Evolutionary conservation across 1,140 invertebrate species (phyloP), one percentile per base, ranked within the genome.

Genomic region (Aculops lycopersici): DNA sequence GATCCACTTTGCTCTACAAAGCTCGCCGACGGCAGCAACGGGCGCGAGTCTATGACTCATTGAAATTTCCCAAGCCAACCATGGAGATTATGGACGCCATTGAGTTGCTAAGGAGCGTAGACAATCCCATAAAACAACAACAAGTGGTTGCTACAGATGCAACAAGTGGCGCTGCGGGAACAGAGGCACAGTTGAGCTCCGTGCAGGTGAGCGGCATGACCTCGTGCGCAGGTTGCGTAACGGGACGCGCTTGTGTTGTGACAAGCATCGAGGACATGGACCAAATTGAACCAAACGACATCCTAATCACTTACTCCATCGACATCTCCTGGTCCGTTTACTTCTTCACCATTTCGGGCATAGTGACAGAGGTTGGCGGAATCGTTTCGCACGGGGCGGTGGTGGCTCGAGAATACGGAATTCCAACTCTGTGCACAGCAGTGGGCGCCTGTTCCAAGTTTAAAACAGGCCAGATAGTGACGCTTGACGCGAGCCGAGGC

Each of bases 241-340:
- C 35, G 19, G 45, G 1, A 21, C 41, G 36, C 17, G 38, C 4
- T 16, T 40, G 38, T 38, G 36, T 20, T 20, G 36, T 35, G 16
- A 37, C 14, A 38, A 42, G 2, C 17, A 16, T 18, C 3, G 35
- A 37, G 14, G 8, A 8, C 24, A 31, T 31, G 8, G 24, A 31
- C 24, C 8, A 31, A n/a, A 8, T 31, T n/a, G 8, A 31, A 31
- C 48, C 49, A 36, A 73, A 72, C 2, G 75, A 83, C 50, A 66
- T 83, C 45, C 57, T 81, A 35, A 69, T 83, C 42, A 77, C 75
- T 0, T 59, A 64, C 41, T 64, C 64, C 16, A 81, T 75, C 0
- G 76, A 83, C 51, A 72, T 81, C 41, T 75, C 71, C 14, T 83
- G 78, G 77, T 71, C 70, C n/a, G 75, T 76, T 1, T 80, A 77